Evolutionary conservation across 2,888 invertebrate genomes (phyloP), one percentile per base, ranked within the genome.

Genomic region (Dinocampus coccinellae): DNA sequence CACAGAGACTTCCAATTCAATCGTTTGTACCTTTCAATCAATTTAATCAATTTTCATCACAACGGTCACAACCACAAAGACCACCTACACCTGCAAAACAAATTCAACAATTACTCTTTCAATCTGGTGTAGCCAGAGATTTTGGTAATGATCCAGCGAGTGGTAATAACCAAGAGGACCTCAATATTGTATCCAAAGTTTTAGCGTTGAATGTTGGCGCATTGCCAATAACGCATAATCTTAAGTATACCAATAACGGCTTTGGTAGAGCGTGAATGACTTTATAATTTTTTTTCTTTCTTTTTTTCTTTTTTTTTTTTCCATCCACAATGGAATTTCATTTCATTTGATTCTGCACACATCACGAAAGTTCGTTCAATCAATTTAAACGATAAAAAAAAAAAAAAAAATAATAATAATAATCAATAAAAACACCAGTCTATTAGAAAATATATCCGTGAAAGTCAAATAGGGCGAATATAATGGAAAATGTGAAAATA

Each of bases 141-240:
- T 75, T 87, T 10, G 81, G 79, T 16, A 77, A 73, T 6, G 75
- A 74, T 13, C 83, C 78, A 9, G 81, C 80, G 6, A 81, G 81
- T 33, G 87, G 87, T 33, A 89, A 88, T 75, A 89, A 88, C 75
- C 91, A 91, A 70, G 94, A 94, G 84, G 95, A 95, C 87, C 88
- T 95, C 64, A 94, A 93, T 84, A 93, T 95, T 80, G 94, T 95
- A 39, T 92, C 93, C 58, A 95, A 95, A 88, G 93, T 95, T 73
- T 88, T 95, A 80, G 93, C 95, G 9, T 88, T 95, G 69, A 94
- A 95, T 86, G 94, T 94, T 81, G 93, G 93, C 61, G 89, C 93
- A n/a, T 82, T 90, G 7, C 81, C 90, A 0, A 47, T 47, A 4
- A 75, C 72, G 20, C 83, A 83, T 20, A 79, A 77, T 74, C 66